Percentiles rank a stretch among this genome's conserved stretches.
Conservation (phyloP, 2,113 vertebrate species). For the Corythornis vintsioides region DNA sequence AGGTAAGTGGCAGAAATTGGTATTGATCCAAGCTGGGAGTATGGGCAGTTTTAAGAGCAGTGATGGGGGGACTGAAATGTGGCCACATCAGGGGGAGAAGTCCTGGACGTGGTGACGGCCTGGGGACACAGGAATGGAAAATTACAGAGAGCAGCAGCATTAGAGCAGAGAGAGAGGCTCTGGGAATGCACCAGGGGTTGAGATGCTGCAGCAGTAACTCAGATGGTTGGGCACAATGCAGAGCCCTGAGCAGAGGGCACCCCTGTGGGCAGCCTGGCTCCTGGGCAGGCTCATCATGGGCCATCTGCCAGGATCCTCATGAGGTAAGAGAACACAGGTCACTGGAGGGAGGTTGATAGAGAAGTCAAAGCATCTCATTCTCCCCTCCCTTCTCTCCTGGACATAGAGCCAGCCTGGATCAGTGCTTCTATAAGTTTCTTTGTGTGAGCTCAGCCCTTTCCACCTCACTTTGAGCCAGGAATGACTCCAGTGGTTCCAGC, state of each 20-base stretch:
- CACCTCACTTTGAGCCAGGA: background rate
- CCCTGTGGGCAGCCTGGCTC: background rate
- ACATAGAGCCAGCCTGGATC: background rate
- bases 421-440: background rate
- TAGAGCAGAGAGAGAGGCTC: constrained; percentile 22
- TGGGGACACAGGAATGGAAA: constrained; percentile 35
- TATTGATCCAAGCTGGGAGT: constrained; percentile 55
- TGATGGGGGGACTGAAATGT: constrained; percentile 19
- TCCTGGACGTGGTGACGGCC: background rate
- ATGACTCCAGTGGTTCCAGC: background rate
- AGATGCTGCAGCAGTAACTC: constrained; percentile 35
- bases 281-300: background rate
- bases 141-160: constrained; percentile 46
- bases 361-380: background rate
- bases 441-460: background rate
- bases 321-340: background rate
- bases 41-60: constrained; percentile 34
- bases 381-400: background rate
- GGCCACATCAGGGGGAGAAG: background rate
- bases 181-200: constrained; percentile 41
- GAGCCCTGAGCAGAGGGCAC: background rate
- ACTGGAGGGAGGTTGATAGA: background rate
- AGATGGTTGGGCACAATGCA: constrained; percentile 6
- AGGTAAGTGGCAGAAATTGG: constrained; percentile 58
- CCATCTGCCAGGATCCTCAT: background rate